Conservation (phyloP, 2,113 vertebrate species). For the Silurus meridionalis region DNA sequence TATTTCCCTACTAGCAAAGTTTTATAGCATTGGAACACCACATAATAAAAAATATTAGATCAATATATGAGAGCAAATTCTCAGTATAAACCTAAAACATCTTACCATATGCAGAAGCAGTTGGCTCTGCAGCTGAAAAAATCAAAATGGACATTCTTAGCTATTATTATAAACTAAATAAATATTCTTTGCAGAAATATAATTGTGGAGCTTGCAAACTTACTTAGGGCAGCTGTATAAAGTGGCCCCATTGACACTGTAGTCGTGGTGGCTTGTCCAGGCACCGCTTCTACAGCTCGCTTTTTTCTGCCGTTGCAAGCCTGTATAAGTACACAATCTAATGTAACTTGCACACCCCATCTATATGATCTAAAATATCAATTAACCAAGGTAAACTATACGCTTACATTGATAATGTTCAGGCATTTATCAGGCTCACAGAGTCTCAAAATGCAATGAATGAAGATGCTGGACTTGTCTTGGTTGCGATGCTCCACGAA, state of each 20-base stretch:
- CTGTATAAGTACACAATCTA: conserved; percentile 52
- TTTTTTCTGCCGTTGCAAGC: conserved; percentile 61
- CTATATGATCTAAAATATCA: not conserved
- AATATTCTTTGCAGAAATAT: not conserved
- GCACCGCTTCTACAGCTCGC: conserved; percentile 55
- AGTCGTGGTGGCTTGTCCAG: conserved; percentile 59
- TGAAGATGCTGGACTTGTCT: conserved; percentile 68
- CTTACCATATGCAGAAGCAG: conserved; percentile 60
- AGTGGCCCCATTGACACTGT: conserved; percentile 74
- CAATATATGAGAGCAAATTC: not conserved
- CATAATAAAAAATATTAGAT: not conserved
- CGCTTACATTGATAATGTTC: conserved; percentile 63
- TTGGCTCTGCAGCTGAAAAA: conserved; percentile 42
- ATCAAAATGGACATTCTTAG: not conserved
- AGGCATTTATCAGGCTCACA: conserved; percentile 72
- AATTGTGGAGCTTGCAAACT: not conserved
- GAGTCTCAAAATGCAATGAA: conserved; percentile 76
- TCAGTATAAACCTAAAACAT: not conserved
- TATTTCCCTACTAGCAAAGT: not conserved
- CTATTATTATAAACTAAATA: not conserved
- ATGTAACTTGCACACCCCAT: not conserved
- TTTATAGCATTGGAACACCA: not conserved
- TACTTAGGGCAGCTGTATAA: conserved; percentile 63
- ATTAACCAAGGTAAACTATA: not conserved
- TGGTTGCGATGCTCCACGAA: conserved; percentile 70